Evolutionary conservation across 2,888 invertebrate species (phyloP).

Genomic region (Nemotelus pantherinus): DNA sequence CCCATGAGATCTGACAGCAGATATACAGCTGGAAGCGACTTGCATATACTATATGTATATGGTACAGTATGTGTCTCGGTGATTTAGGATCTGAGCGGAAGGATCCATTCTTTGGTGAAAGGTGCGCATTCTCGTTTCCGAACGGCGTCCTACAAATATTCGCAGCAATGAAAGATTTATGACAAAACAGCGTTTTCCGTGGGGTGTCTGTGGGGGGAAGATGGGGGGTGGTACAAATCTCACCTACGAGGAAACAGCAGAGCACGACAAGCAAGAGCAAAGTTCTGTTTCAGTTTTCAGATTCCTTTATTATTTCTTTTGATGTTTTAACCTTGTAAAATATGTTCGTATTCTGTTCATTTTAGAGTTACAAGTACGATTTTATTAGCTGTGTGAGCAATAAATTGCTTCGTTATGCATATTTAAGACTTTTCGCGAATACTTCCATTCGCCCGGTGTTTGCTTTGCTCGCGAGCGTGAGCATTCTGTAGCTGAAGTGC

Average conservation of each 20-base stretch:
- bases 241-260: neutral
- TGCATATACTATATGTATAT: too few species aligned
- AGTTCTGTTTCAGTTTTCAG: conserved; percentile 13
- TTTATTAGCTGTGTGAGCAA: conserved; percentile 36
- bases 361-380: conserved; percentile 9
- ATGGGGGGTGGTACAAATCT: neutral
- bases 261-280: neutral
- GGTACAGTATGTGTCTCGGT: too few species aligned
- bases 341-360: conserved; percentile 25
- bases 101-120: conserved; percentile 12
- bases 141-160: conserved; percentile 25
- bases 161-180: conserved; percentile 40
- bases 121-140: conserved; percentile 24
- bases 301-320: conserved; percentile 39
- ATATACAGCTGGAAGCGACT: too few species aligned
- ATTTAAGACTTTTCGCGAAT: conserved; percentile 23
- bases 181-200: conserved; percentile 7
- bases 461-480: neutral
- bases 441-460: neutral
- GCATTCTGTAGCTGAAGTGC: neutral
- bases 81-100: neutral
- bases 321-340: conserved; percentile 35
- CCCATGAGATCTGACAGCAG: conserved; percentile 12
- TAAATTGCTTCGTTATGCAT: conserved; percentile 23
- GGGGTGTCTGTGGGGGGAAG: neutral